Base-by-base conservation (phyloP, 2,113 vertebrate genomes). In the Megaptera novaeangliae region DNA sequence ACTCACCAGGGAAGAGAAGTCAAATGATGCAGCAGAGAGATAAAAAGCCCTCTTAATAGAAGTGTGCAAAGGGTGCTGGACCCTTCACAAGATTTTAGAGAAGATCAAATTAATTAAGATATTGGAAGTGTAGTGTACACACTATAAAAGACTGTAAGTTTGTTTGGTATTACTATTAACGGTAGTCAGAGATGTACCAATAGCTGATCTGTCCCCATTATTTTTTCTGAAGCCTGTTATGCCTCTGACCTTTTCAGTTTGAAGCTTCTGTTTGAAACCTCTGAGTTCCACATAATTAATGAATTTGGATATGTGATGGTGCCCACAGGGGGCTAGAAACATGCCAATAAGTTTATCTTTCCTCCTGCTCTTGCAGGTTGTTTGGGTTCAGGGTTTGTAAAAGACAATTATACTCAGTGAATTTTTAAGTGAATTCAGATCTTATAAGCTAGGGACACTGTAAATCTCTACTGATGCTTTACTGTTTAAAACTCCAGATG, bases 371-470 rank as follows among this genome's bases (percentile, higher is more conserved):
- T 64, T 63, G 11, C 36, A 68, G 8, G n/a, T 83, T 91, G 46
- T 57, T 36, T 88, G 18, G 13, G 21, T 8, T 44, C 64, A 20
- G 44, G 52, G 94, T 61, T 82, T 96, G 18, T 27, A 74, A 77
- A 96, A 75, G 31, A 69, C 41, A 83, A 15, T 88, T 84, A 9
- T 87, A 94, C 84, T 69, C 1, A 3, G 41, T 95, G 34, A 39
- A 36, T 96, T 95, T 94, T 74, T 11, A 74, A 36, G 39, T 81
- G 91, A 93, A 98, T 92, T 92, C 31, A 92, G 95, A 66, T 68
- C 41, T 74, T 87, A 2, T 46, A 83, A 96, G 20, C 27, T 55
- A 39, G 57, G 44, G 13, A 4, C 55, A 52, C 63, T 71, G 27
- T 63, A 64, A 57, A 83, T 18, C 44, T 64, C 77, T 59, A 41